Evolutionary conservation across 2,888 invertebrate species (phyloP), one percentile per base, ranked within the genome.

Genomic region (Mechanitis messenoides): DNA sequence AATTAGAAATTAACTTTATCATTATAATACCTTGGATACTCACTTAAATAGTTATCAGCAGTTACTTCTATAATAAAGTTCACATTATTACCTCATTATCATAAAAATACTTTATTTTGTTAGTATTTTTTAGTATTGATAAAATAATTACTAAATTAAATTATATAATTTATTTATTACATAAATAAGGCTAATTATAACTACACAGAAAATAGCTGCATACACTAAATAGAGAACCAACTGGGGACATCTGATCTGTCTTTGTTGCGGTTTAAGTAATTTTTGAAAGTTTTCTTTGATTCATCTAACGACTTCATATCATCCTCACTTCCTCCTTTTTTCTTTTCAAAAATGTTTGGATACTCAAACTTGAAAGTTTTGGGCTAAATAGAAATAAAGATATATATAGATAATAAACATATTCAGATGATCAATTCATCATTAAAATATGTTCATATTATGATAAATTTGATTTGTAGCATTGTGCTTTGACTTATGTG

Each of bases 291-390:
- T 55, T 92, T 84, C 76, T 94, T 93, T 0, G 93, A 84, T 71
- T 93, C 92, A 35, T 93, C 91, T 58, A 94, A 70, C 3, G 92
- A 80, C 71, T 93, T 93, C 56, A 92, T 78, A 45, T 88, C 81
- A n/a, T 93, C 92, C 59, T 92, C 91, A 45, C 91, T 83, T n/a
- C 92, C 87, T 58, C 91, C 86, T 50, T 89, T 85, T 47, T 81
- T 74, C 47, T 88, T 85, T 38, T 90, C 87, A 78, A 94, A 95
- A 53, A 97, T 65, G 53, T 96, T 90, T 0, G 97, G 97, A 78
- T 94, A 97, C 66, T 91, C 91, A 85, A 97, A 97, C 59, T 87
- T 91, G 72, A 92, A 86, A 11, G 92, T 92, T 77, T 92, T 93
- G 0, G 94, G 94, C 96, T 96, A 84, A 91, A 68, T 60, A 65